Evolutionary conservation across 2,113 vertebrate species (phyloP).

Genomic region (Chaetorhynchus papuensis): DNA sequence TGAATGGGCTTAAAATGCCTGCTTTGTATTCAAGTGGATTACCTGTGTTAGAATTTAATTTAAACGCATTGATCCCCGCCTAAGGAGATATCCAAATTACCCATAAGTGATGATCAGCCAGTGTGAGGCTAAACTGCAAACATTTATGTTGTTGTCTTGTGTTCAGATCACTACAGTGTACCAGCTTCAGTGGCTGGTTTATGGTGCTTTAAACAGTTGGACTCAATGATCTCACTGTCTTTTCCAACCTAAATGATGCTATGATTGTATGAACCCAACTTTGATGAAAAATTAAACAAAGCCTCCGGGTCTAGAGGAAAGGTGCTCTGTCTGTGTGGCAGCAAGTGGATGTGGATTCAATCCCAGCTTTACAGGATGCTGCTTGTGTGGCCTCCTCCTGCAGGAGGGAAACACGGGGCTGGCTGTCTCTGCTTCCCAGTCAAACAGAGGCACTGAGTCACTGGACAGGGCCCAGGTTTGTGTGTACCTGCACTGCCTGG

Average conservation of each 20-base stretch:
- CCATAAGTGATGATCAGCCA: background rate
- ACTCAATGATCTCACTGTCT: background rate
- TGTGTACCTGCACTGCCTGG: background rate
- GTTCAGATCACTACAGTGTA: background rate
- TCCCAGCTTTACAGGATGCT: background rate
- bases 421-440: background rate
- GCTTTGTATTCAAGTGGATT: background rate
- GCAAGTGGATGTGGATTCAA: background rate
- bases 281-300: background rate
- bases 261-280: background rate
- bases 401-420: background rate
- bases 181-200: background rate
- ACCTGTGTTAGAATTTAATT: background rate
- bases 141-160: background rate
- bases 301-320: background rate
- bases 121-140: background rate
- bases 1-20: background rate
- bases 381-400: background rate
- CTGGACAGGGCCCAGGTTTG: background rate
- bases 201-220: background rate
- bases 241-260: background rate
- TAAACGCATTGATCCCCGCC: background rate
- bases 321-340: background rate
- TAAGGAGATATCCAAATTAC: background rate
- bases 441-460: background rate